Evolutionary conservation across 2,888 invertebrate species (phyloP), one percentile per base, ranked within the genome.

Genomic region (Epinotia ramella): DNA sequence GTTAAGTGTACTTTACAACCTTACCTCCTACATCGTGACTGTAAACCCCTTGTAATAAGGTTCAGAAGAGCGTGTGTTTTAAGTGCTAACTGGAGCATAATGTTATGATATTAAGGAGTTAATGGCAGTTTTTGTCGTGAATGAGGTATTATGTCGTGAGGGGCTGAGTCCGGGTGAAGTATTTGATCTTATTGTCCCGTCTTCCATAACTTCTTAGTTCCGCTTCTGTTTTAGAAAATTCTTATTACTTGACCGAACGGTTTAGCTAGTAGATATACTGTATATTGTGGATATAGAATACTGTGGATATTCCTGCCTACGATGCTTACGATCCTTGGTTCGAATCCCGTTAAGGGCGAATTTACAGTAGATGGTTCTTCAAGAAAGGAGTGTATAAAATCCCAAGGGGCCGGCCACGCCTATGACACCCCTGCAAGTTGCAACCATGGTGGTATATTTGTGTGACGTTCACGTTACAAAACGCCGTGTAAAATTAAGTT

Each of bases 61-160:
- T 24, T 46, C 2, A 44, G 3, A 69, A 12, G 28, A 1, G n/a
- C 24, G 28, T 60, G 44, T 46, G 7, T 59, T 67, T 57, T 24
- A 20, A 11, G 46, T 59, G n/a, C 11, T 28, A 69, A 68, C 57
- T 68, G 68, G 59, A 59, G 59, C 69, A 69, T 60, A 46, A 69
- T 60, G 60, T 60, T 69, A 69, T 69, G 68, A 59, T 68, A 59
- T 60, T 69, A 46, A 69, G 59, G 69, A 69, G 59, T 60, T 69
- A 60, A 69, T 69, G 28, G 46, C 24, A 60, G 59, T 69, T 69
- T 69, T 69, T 69, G 69, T 69, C 69, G 59, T 69, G 69, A 59
- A 69, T 69, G 24, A 24, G 46, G 24, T 69, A 60, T 69, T 69
- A 69, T 69, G 60, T 69, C 69, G 69, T 69, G 69, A 24, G 46